Conservation (phyloP, 2,888 invertebrate species). For the Heteropelma amictum region DNA sequence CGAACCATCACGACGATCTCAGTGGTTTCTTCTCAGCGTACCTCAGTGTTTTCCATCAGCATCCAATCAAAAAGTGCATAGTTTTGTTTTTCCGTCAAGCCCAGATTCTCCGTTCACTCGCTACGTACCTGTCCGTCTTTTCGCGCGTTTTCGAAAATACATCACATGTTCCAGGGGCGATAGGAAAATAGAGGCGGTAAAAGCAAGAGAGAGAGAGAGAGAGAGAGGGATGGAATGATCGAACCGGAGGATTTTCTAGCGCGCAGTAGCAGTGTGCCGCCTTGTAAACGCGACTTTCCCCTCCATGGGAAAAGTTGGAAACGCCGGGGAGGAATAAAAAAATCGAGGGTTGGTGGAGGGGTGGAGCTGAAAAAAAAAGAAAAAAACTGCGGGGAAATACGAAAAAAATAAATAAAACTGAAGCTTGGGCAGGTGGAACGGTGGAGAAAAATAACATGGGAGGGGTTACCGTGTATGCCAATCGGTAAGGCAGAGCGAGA, state of each 20-base stretch:
- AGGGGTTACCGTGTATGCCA: conserved; percentile 36
- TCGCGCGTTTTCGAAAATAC: conserved; percentile 55
- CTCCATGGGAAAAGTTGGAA: conserved; percentile 38
- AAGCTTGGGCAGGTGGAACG: conserved; percentile 12
- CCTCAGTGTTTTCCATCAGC: conserved; percentile 9
- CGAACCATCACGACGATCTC: too few relatives aligned
- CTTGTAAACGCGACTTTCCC: conserved; percentile 36
- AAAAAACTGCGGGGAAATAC: conserved; percentile 52
- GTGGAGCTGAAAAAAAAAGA: conserved; percentile 17
- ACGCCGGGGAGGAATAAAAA: conserved; percentile 42
- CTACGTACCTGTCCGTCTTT: conserved; percentile 64
- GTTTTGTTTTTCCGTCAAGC: background rate
- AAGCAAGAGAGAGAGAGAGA: conserved; percentile 28
- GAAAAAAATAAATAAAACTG: conserved; percentile 23
- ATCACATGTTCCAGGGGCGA: conserved; percentile 15
- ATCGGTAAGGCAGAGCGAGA: conserved; percentile 44
- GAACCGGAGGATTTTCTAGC: conserved; percentile 22
- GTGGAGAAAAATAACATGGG: conserved; percentile 9
- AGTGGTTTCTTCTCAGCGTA: too few relatives aligned
- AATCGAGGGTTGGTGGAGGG: conserved; percentile 11
- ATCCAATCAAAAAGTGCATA: background rate
- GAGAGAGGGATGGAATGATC: conserved; percentile 25
- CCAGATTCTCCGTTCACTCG: conserved; percentile 37
- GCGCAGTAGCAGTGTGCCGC: conserved; percentile 37
- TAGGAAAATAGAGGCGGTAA: too few relatives aligned